phyloP scores from a whole-genome alignment of 2,888 invertebrate genomes.

The Ecliptopera silaceata region DNA sequence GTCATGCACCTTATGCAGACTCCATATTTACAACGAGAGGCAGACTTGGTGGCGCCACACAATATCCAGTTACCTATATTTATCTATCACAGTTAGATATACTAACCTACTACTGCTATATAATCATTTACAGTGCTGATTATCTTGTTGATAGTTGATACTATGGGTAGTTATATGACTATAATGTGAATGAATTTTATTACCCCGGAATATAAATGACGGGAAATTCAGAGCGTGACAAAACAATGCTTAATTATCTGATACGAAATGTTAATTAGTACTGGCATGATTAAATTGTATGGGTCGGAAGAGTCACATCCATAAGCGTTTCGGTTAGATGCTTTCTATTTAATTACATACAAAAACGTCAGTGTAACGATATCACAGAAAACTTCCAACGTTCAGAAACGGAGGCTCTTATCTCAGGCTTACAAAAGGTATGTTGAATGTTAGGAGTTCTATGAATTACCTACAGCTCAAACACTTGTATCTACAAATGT shows the following conservation, averaged over 20 bases:
- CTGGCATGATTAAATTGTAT: conserved; percentile 35
- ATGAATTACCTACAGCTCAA: no score
- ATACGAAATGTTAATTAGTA: conserved; percentile 44
- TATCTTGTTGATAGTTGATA: conserved; percentile 39
- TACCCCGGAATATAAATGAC: conserved; percentile 52
- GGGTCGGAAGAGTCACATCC: conserved; percentile 3
- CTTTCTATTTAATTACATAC: neutral
- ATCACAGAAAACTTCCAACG: neutral
- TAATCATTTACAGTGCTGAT: conserved; percentile 48
- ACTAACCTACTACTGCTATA: conserved; percentile 1
- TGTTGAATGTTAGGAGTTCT: no score
- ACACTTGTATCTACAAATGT: neutral
- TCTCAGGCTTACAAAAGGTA: no score
- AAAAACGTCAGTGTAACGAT: neutral
- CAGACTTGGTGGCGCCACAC: conserved; percentile 66
- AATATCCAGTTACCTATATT: conserved; percentile 64
- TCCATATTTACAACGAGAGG: conserved; percentile 52
- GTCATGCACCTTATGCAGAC: conserved; percentile 67
- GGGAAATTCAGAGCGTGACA: conserved; percentile 72
- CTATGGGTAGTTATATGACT: conserved; percentile 13
- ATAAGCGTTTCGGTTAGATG: neutral
- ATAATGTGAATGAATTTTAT: conserved; percentile 59
- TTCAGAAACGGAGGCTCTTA: no score
- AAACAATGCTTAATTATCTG: conserved; percentile 61
- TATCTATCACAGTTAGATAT: conserved; percentile 53